Conservation (phyloP, 2,797 vertebrate genomes). For the Momotus momota region DNA sequence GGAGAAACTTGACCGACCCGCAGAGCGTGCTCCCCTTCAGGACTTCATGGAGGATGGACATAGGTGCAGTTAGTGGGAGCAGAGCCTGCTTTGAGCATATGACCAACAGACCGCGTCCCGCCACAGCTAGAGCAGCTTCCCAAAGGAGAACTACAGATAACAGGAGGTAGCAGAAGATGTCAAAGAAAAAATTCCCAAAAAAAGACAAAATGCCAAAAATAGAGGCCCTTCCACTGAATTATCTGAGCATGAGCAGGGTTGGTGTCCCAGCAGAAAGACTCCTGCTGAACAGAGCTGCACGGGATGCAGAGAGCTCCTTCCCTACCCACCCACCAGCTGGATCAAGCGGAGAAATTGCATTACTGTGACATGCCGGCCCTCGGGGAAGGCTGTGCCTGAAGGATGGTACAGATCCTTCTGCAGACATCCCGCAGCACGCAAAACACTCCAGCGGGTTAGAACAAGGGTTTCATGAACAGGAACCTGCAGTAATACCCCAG, state of each 20-base stretch:
- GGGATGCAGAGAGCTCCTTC: background rate
- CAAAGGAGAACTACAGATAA: background rate
- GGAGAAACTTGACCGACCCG: background rate
- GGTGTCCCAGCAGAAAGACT: background rate
- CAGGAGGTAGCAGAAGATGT: background rate
- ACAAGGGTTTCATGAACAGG: background rate
- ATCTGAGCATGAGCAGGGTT: background rate
- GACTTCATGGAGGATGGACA: too few species aligned
- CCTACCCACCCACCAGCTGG: background rate
- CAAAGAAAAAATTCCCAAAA: too few species aligned
- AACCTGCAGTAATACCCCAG: constrained; percentile 6
- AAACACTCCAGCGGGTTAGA: background rate
- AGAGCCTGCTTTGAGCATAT: background rate
- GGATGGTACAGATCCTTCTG: background rate
- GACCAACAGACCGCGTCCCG: background rate
- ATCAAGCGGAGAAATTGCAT: constrained; percentile 2
- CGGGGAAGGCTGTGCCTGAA: background rate
- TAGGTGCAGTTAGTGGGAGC: too few species aligned
- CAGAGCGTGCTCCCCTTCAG: accelerated
- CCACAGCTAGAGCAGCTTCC: background rate
- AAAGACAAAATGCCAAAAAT: background rate
- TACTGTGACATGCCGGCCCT: background rate
- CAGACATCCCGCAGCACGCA: background rate
- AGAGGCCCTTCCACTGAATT: background rate
- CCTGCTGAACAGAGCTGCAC: background rate